A percentile compares a stretch with the other conserved stretches of the same genome.
Conservation (phyloP, 2,888 invertebrate species). For the Brachyptera risi region DNA sequence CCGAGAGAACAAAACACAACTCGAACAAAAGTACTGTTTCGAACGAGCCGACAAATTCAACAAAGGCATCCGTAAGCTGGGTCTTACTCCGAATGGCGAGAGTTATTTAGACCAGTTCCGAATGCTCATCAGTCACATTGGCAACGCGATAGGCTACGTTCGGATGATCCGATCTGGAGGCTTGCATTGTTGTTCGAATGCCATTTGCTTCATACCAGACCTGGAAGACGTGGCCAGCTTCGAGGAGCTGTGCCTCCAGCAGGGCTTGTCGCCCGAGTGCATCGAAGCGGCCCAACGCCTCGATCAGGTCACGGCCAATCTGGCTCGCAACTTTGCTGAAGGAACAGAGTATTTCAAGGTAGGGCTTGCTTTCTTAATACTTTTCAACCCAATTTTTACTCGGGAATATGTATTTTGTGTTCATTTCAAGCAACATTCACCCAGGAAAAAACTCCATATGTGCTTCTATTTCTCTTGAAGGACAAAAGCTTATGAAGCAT, state of each 20-base stretch:
- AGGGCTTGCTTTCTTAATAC: no score
- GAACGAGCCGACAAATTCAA: conserved; percentile 93
- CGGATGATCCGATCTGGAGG: conserved; percentile 91
- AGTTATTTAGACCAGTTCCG: conserved; percentile 93
- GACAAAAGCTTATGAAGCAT: no score
- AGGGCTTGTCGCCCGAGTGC: conserved; percentile 56
- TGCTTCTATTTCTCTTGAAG: no score
- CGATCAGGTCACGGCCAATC: conserved; percentile 70
- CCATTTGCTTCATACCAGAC: conserved; percentile 84
- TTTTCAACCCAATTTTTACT: no score
- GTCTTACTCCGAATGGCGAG: conserved; percentile 72
- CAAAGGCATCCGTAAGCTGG: conserved; percentile 82
- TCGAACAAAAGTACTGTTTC: conserved; percentile 72
- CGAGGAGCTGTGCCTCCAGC: conserved; percentile 58
- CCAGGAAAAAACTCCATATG: no score
- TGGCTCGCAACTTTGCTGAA: conserved; percentile 80
- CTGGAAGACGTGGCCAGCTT: conserved; percentile 63
- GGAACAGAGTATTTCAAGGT: conserved; percentile 83
- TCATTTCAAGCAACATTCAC: no score
- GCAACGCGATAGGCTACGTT: conserved; percentile 95
- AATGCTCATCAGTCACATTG: conserved; percentile 88
- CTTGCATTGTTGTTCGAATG: conserved; percentile 85
- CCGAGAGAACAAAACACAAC: conserved; percentile 63
- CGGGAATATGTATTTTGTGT: no score
- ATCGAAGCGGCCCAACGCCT: conserved; percentile 66